These are phyloP conservation scores for Rhagologus leucostigma DNA, from an alignment of 2,113 vertebrate genomes.

Conservation along the genomic window DNA sequence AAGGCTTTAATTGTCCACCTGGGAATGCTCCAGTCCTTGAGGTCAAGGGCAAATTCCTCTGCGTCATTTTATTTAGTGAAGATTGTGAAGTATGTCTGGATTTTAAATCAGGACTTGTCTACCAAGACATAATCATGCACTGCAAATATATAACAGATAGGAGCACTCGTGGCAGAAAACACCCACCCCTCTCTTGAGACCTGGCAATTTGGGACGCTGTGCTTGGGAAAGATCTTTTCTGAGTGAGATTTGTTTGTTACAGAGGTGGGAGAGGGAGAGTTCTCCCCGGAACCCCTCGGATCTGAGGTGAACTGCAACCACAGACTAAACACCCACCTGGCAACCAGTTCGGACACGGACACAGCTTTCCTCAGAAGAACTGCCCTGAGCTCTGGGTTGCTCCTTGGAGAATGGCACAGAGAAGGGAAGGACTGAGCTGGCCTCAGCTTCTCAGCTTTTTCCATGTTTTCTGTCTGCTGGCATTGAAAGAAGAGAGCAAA, in stretches of 20 bases:
- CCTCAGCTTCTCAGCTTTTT: slow-evolving; percentile 50
- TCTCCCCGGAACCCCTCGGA: neutral
- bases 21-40: neutral
- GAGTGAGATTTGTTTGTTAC: neutral
- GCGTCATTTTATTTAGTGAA: neutral
- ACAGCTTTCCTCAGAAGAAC: slow-evolving; percentile 69
- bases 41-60: neutral
- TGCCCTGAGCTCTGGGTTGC: neutral
- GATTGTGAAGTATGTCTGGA: neutral
- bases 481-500: neutral
- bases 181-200: neutral
- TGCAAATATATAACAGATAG: neutral
- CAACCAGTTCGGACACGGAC: slow-evolving; percentile 79
- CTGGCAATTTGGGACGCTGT: neutral
- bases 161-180: neutral
- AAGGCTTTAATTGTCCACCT: neutral
- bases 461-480: slow-evolving; percentile 57
- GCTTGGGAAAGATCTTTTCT: neutral
- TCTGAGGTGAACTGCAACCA: neutral
- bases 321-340: slow-evolving; percentile 68
- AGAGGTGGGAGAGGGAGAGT: neutral
- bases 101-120: neutral
- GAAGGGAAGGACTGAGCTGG: slow-evolving; percentile 71
- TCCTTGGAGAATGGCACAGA: slow-evolving; percentile 48
- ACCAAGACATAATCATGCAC: neutral